Conservation (phyloP, 2,113 vertebrate genomes). For the Notothenia coriiceps region DNA sequence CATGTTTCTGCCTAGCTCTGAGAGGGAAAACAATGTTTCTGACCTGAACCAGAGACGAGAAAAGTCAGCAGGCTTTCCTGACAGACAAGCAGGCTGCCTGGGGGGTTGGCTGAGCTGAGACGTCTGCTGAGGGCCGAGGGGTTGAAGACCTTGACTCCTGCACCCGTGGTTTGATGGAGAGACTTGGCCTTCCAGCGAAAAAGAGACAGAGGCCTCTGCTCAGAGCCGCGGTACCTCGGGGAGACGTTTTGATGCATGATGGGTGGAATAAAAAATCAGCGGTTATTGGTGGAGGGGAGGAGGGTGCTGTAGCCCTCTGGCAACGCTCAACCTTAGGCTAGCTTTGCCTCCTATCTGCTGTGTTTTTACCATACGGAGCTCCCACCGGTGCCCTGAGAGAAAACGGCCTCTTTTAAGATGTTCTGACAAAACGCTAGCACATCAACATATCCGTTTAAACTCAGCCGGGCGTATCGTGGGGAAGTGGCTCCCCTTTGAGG, state of each 20-base stretch:
- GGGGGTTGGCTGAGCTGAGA: constrained; percentile 71
- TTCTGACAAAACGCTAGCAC: constrained; percentile 69
- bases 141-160: constrained; percentile 83
- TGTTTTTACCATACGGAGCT: constrained; percentile 70
- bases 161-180: constrained; percentile 79
- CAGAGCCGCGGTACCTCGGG: constrained; percentile 73
- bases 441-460: constrained; percentile 76
- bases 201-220: constrained; percentile 73
- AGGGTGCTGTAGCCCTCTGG: constrained; percentile 70
- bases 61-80: constrained; percentile 71
- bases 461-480: constrained; percentile 70
- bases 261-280: constrained; percentile 77
- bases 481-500: constrained; percentile 72
- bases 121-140: constrained; percentile 71
- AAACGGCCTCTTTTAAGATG: constrained; percentile 77
- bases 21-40: constrained; percentile 76
- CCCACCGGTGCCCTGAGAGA: constrained; percentile 76
- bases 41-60: constrained; percentile 75
- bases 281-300: constrained; percentile 71
- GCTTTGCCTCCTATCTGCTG: constrained; percentile 62
- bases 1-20: constrained; percentile 73
- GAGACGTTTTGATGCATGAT: constrained; percentile 82
- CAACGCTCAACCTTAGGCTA: constrained; percentile 72
- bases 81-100: constrained; percentile 80
- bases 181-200: constrained; percentile 81